Base-by-base conservation (phyloP, 2,797 vertebrate species). In the Manis pentadactyla region DNA sequence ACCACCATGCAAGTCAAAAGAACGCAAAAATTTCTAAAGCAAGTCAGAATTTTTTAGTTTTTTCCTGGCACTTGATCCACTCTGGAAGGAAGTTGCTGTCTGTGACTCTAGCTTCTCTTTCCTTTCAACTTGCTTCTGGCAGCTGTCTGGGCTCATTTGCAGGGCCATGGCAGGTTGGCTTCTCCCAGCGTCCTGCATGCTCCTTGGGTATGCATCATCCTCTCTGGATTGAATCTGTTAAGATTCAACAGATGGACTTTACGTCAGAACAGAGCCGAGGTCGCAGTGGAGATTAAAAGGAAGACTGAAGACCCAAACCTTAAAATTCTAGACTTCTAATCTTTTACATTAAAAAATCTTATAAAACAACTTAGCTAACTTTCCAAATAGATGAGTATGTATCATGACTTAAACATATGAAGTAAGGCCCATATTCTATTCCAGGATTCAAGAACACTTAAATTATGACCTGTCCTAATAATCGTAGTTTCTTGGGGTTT, bases 281-380 rank as follows among this genome's bases (percentile, higher is more conserved):
- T 94, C 15, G 53, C 8, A 78, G 25, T 27, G 4, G 39, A 88
- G 61, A 66, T 66, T 31, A 77, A 91, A 68, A 46, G 8, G 42
- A 46, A 96, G 18, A 42, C 39, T 37, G 34, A 29, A 77, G 96
- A 74, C 9, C 79, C 79, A 87, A 89, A 25, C 59, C 29, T 78
- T 12, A 51, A 57, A 94, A 85, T 89, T 82, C 23, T 68, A 55
- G 12, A 25, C 96, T 95, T 79, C 55, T 90, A 34, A 39, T 63
- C 23, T 39, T 84, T 78, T 85, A 10, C 25, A 53, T 42, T 68
- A 78, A 94, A 90, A 92, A 74, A 39, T 51, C 74, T 69, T 19
- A 27, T 37, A 84, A 82, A 66, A 31, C 1, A 49, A 79, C 27
- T 57, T 66, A 61, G 81, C 78, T 92, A 94, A 83, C 21, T 27